phyloP scores from a whole-genome alignment of 2,113 vertebrate species.

The Pachyramphus minor region DNA sequence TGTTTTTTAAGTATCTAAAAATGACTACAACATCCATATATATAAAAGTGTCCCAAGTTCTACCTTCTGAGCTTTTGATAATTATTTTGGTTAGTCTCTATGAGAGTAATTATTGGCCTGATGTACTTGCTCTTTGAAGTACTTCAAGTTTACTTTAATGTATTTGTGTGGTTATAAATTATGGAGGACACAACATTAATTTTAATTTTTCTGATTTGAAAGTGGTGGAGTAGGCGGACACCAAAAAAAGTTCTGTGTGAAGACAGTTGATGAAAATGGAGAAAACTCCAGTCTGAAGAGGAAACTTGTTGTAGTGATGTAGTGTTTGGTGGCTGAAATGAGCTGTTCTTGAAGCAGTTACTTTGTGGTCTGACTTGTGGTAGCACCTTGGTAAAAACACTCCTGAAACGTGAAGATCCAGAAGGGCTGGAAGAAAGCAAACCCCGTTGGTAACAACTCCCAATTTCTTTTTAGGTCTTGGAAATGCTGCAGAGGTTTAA shows the following conservation, averaged over 20 bases:
- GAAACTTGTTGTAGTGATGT: neutral
- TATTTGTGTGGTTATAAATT: neutral
- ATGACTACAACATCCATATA: neutral
- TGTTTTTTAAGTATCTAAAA: neutral
- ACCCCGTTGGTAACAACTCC: neutral
- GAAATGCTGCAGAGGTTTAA: conserved; percentile 99
- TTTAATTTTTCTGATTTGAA: neutral
- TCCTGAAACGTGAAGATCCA: neutral
- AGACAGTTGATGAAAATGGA: neutral
- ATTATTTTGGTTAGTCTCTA: neutral
- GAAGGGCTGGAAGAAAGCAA: neutral
- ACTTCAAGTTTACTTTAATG: neutral
- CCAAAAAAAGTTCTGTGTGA: neutral
- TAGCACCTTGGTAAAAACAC: too few species aligned
- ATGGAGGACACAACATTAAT: neutral
- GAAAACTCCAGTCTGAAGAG: neutral
- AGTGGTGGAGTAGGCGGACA: neutral
- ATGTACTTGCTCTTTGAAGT: neutral
- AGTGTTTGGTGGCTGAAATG: neutral
- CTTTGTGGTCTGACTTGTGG: neutral
- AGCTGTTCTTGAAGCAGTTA: neutral
- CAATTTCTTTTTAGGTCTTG: conserved; percentile 80
- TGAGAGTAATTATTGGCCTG: neutral
- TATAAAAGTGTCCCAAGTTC: neutral
- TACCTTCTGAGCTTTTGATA: neutral